Evolutionary conservation across 2,113 vertebrate species (phyloP).

Genomic region (Oceanodroma tethys): DNA sequence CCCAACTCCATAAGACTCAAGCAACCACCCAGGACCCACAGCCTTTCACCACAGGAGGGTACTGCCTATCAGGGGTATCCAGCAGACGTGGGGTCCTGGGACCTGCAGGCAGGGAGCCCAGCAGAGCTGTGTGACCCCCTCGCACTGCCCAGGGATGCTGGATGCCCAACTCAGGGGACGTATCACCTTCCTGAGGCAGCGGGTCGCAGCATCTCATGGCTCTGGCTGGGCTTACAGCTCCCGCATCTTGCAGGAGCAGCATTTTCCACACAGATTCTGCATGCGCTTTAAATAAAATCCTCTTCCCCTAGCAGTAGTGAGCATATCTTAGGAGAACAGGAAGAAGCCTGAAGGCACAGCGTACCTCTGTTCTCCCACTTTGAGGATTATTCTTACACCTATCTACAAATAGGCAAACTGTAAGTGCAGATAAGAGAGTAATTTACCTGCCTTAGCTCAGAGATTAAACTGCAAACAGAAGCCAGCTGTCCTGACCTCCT

Average conservation of each 20-base stretch:
- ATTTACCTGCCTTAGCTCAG: not conserved
- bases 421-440: not conserved
- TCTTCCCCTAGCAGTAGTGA: not conserved
- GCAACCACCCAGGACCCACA: not conserved
- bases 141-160: not conserved
- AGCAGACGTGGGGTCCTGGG: not conserved
- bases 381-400: not conserved
- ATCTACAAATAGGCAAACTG: not conserved
- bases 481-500: not conserved
- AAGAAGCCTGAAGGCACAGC: not conserved
- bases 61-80: not conserved
- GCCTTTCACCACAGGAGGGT: not conserved
- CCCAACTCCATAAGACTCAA: not conserved
- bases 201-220: not conserved
- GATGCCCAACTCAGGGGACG: accelerated
- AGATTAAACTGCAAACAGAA: not conserved
- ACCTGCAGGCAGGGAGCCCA: not conserved
- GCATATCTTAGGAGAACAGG: not conserved
- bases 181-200: not conserved
- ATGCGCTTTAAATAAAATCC: not conserved
- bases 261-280: not conserved
- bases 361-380: not conserved
- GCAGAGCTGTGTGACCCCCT: not conserved
- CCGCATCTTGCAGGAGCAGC: not conserved
- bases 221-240: not conserved